Evolutionary conservation across 2,888 invertebrate genomes (phyloP).

Genomic region (Cactoblastis cactorum): DNA sequence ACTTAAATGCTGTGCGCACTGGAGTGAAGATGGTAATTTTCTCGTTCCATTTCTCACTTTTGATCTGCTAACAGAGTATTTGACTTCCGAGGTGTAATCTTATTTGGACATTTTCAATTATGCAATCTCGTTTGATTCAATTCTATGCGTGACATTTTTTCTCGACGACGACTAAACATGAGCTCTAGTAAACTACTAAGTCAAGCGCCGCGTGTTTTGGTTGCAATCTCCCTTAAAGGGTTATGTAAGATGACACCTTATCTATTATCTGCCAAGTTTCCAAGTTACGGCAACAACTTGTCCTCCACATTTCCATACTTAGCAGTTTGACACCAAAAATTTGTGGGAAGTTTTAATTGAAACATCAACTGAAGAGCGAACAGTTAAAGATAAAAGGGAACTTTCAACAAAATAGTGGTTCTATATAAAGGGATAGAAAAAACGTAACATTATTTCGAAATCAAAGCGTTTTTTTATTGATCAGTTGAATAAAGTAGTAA

Average conservation of each 20-base stretch:
- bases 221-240: neutral
- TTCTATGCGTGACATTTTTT: neutral
- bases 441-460: slow-evolving; percentile 41
- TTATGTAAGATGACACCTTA: slow-evolving; percentile 17
- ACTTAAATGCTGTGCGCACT: slow-evolving; percentile 59
- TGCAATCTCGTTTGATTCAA: neutral
- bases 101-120: neutral
- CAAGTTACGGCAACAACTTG: slow-evolving; percentile 32
- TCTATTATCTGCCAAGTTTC: slow-evolving; percentile 25
- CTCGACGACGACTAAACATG: neutral
- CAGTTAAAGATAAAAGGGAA: slow-evolving; percentile 37
- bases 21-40: slow-evolving; percentile 56
- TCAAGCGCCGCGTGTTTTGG: neutral
- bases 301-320: slow-evolving; percentile 31
- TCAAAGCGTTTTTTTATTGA: slow-evolving; percentile 54
- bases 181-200: neutral
- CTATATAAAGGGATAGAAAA: slow-evolving; percentile 24
- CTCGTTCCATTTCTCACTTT: slow-evolving; percentile 44
- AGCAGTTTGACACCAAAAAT: slow-evolving; percentile 40
- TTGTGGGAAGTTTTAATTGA: slow-evolving; percentile 44
- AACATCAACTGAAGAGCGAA: slow-evolving; percentile 32
- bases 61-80: slow-evolving; percentile 31
- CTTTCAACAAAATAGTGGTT: slow-evolving; percentile 30
- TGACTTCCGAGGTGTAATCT: slow-evolving; percentile 14
- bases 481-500: slow-evolving; percentile 59